Evolutionary conservation across 2,113 vertebrate species (phyloP).

Genomic region (Melierax canorus): DNA sequence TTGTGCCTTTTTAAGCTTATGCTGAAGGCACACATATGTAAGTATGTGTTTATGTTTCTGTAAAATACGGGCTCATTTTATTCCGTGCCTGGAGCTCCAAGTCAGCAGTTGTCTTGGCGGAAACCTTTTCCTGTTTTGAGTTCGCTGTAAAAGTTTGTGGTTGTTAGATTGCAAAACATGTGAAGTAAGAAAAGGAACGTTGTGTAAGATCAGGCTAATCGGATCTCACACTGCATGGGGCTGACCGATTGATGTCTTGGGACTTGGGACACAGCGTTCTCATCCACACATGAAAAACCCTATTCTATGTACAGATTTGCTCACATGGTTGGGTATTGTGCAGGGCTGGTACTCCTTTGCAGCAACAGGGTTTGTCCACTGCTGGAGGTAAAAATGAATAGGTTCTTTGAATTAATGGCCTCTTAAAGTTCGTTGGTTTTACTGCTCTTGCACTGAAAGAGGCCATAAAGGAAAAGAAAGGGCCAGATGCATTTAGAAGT

Average conservation of each 20-base stretch:
- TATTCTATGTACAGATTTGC: not conserved
- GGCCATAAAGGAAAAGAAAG: not conserved
- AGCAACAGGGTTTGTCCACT: not conserved
- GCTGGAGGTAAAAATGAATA: not conserved
- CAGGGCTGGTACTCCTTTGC: not conserved
- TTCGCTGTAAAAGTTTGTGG: constrained; percentile 26
- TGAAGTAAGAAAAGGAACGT: not conserved
- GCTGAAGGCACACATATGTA: not conserved
- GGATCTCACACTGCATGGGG: not conserved
- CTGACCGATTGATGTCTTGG: not conserved
- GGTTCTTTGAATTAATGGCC: not conserved
- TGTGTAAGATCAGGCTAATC: constrained; percentile 33
- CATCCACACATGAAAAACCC: not conserved
- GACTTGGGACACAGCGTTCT: not conserved
- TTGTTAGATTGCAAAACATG: constrained; percentile 28
- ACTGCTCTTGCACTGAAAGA: not conserved
- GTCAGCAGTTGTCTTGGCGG: constrained; percentile 24
- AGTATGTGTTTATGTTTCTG: not conserved
- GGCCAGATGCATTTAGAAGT: not conserved
- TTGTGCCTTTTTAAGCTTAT: not conserved
- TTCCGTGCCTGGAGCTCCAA: constrained; percentile 13
- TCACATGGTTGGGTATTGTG: not conserved
- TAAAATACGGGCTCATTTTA: not conserved
- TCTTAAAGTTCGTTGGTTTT: not conserved
- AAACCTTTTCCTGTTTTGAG: constrained; percentile 40